Evolutionary conservation across 2,113 vertebrate species (phyloP), one percentile per base, ranked within the genome.

Genomic region (Paracanthobrama guichenoti): DNA sequence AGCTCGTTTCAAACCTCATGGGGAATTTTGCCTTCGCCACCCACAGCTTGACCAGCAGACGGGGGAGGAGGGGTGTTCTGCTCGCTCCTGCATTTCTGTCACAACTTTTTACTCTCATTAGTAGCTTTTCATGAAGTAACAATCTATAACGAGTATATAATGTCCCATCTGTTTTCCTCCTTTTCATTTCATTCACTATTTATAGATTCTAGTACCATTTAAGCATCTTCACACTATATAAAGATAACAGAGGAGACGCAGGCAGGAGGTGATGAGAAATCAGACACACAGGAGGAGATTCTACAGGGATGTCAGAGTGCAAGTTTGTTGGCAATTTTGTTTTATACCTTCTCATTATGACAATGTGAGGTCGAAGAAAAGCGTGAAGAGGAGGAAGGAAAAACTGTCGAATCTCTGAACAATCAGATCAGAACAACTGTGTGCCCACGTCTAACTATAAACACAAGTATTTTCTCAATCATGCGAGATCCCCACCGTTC

Each of bases 1-100:
- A 88, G 83, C 73, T 11, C 9, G 13, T 42, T 60, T 83, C 44
- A 74, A 74, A 74, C n/a, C 77, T 14, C 42, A 48, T 55, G 1
- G 39, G 39, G 48, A 67, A 26, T 12, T 57, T 46, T 35, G 39
- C 31, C 35, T 69, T 69, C 18, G 18, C 66, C 66, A 67, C 16
- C 66, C 66, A 48, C 71, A 73, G 46, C 73, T 20, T 48, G 73
- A 75, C 24, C 73, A 75, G 48, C 73, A 53, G 73, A 75, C 1
- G 71, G 24, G n/a, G 71, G 44, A 39, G 18, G 31, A 39, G 66
- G 18, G 31, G 11, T 18, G 31, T 75, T 75, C 46, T 31, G 73
- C 46, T 69, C 66, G 2, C 26, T 53, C 24, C 71, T 83, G 31
- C 20, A 14, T 83, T 83, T 50, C 72, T 50, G n/a, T 46, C 46